Evolutionary conservation across 1,140 invertebrate genomes (phyloP), one percentile per base, ranked within the genome.

Genomic region (Andrena cerasifolii): DNA sequence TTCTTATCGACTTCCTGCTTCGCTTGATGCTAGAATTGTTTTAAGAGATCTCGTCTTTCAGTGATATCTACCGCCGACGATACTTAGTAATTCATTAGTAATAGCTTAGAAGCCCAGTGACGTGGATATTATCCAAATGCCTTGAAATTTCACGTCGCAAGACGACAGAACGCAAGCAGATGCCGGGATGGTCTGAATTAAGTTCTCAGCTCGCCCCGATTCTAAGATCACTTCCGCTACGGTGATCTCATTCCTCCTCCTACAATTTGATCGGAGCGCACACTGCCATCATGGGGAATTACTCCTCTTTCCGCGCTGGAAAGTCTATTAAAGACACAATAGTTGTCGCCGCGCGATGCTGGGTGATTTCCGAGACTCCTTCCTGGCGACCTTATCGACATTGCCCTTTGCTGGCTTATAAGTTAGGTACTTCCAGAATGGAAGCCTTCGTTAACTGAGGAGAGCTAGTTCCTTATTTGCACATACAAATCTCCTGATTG

Each of bases 181-280:
- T 47, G 58, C 54, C 63, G 56, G 78, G 79, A 72, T 61, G 65
- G 81, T 78, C 87, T 67, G 86, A 90, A 91, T 91, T 91, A 91
- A 91, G 89, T 90, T 88, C 89, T 92, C 87, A 88, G 90, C 87
- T 91, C 78, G 84, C 90, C 86, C 91, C 79, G 85, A 91, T 90
- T 89, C 88, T 89, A 90, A 91, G 89, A 90, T 91, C 89, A 85
- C 86, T 92, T 92, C 90, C 91, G 90, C 82, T 76, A 86, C 76
- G 88, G 89, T 91, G 90, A 91, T 89, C 86, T 90, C 89, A 90
- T 88, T 84, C 82, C 83, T 85, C 86, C 71, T 80, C 78, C 86
- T 89, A 86, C 83, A 85, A 82, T 87, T 88, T 89, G 83, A 88
- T 88, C 71, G 78, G 71, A 61, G 68, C 66, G 75, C 62, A 75